Percentiles rank a stretch among this genome's conserved stretches.
Conservation (phyloP, 2,113 vertebrate genomes). For the Sebastes fasciatus region DNA sequence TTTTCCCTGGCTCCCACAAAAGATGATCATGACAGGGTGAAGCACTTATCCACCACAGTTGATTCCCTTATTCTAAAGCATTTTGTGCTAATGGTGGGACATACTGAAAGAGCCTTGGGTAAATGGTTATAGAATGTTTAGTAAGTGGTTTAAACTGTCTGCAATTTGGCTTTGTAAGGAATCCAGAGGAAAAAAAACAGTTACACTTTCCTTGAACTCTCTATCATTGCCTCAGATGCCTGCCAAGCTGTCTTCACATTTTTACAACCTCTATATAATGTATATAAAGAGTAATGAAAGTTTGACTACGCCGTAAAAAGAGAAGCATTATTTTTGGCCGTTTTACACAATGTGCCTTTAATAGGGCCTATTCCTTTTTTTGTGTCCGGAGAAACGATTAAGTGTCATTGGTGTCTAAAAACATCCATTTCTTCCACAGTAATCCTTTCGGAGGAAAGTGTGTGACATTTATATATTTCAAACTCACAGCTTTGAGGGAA, state of each 20-base stretch:
- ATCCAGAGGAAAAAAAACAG: constrained; percentile 14
- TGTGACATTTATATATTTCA: constrained; percentile 76
- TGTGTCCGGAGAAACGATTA: constrained; percentile 53
- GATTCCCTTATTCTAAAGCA: constrained; percentile 48
- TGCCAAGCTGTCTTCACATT: background rate
- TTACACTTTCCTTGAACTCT: constrained; percentile 43
- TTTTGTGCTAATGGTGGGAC: constrained; percentile 50
- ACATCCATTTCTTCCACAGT: constrained; percentile 66
- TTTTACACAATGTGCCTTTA: constrained; percentile 48
- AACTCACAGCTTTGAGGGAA: constrained; percentile 62
- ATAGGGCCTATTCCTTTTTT: constrained; percentile 48
- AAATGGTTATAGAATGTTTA: constrained; percentile 60
- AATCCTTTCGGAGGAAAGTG: constrained; percentile 71
- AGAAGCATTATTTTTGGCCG: constrained; percentile 1
- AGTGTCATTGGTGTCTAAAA: constrained; percentile 65
- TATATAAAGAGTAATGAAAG: constrained; percentile 24
- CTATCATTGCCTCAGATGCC: constrained; percentile 5
- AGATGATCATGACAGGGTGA: constrained; percentile 57
- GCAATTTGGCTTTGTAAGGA: constrained; percentile 49
- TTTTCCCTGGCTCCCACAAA: constrained; percentile 6
- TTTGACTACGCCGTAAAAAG: constrained; percentile 21
- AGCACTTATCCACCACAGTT: constrained; percentile 50
- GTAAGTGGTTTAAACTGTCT: constrained; percentile 59
- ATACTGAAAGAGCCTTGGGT: constrained; percentile 38
- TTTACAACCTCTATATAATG: constrained; percentile 5